Evolutionary conservation across 2,113 vertebrate species (phyloP), one percentile per base, ranked within the genome.

Genomic region (Irena cyanogastra): DNA sequence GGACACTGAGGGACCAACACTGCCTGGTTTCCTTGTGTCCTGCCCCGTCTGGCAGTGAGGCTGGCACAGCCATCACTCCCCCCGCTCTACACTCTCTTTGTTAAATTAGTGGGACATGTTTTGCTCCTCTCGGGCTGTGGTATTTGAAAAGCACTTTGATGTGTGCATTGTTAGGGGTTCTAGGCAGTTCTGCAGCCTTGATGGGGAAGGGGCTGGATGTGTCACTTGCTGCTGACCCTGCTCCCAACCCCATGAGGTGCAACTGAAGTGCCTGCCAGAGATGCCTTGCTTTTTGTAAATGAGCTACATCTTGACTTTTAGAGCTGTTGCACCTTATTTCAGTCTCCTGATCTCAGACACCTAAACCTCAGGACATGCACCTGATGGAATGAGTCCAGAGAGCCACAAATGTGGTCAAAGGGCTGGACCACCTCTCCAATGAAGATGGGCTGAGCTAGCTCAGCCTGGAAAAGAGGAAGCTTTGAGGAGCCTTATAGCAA

Each of bases 1-100:
- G 61, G n/a, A 65, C 31, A 16, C 10, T 1, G 6, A 7, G 53
- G 35, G 31, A 50, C 1, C 0, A 0, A 19, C 27, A 30, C 21
- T 2, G 18, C 9, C 0, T 15, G 23, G 9, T 20, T 60, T 41
- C 65, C 42, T 3, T 7, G 35, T 18, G 21, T 26, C 19, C 53
- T 47, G 21, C 10, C 28, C 49, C 54, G 35, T 13, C 63, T 31
- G 65, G 31, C 42, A 23, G 74, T 1, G 17, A 53, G 65, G 41
- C 64, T 26, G 52, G 61, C 3, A 2, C 7, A 8, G 64, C 54
- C 50, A 5, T 9, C 23, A 1, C 20, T 39, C 5, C 23, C 16
- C 6, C 6, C 0, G 3, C 45, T 22, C 1, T 9, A 4, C 24
- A 8, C 19, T 6, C 30, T n/a, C 11, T 14, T 33, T 50, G 23